Percentiles rank a stretch among this genome's conserved stretches.
Conservation (phyloP, 2,888 invertebrate species). For the Aplocera efformata region DNA sequence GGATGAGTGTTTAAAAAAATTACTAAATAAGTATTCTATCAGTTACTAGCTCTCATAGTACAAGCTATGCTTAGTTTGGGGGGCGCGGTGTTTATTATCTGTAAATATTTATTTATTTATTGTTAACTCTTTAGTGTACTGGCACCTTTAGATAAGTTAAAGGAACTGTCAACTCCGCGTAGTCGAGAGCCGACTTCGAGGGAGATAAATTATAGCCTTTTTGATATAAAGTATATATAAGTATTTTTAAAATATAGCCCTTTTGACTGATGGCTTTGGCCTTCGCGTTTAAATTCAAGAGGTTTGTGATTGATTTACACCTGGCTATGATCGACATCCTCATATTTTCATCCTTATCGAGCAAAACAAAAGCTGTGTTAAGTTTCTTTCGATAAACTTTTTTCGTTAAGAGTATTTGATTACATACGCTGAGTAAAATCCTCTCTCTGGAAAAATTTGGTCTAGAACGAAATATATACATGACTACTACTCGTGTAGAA, state of each 20-base stretch:
- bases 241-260: conserved; percentile 21
- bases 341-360: not conserved
- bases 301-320: conserved; percentile 27
- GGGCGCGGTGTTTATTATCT: not conserved
- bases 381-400: too few species aligned
- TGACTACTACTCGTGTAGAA: too few species aligned
- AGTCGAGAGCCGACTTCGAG: conserved; percentile 32
- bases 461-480: too few species aligned
- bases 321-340: conserved; percentile 11
- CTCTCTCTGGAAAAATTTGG: too few species aligned
- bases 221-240: conserved; percentile 17
- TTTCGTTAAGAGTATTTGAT: too few species aligned
- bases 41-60: too few species aligned
- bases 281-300: conserved; percentile 27
- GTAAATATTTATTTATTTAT: too few species aligned
- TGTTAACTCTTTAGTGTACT: not conserved
- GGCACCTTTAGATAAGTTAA: conserved; percentile 38
- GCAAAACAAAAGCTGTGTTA: too few species aligned
- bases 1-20: too few species aligned
- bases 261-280: conserved; percentile 31
- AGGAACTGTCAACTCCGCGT: conserved; percentile 42
- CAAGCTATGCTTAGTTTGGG: too few species aligned
- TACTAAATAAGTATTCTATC: too few species aligned
- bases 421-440: too few species aligned
- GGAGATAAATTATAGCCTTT: conserved; percentile 45